Evolutionary conservation across 2,113 vertebrate species (phyloP).

Genomic region (Bubo blakistoni): DNA sequence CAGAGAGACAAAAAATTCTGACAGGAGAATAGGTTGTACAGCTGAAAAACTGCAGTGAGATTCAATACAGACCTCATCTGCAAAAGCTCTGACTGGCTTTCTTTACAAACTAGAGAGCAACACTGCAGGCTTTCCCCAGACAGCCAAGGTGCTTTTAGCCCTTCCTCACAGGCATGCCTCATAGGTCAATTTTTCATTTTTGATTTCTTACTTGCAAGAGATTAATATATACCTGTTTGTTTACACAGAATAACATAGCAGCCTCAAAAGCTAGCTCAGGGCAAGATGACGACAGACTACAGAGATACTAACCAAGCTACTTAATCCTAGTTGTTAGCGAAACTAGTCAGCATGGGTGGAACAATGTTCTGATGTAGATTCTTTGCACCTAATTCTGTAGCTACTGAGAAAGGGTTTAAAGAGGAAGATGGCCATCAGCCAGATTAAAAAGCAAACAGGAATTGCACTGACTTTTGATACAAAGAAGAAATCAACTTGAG

Average conservation of each 20-base stretch:
- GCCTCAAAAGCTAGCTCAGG: neutral
- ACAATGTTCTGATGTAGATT: neutral
- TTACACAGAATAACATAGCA: neutral
- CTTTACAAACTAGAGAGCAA: neutral
- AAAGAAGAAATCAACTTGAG: neutral
- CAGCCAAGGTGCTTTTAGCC: neutral
- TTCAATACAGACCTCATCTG: neutral
- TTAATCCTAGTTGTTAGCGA: neutral
- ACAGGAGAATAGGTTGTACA: neutral
- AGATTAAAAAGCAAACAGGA: neutral
- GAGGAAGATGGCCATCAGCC: neutral
- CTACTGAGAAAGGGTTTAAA: neutral
- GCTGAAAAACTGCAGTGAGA: neutral
- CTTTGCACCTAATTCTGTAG: neutral
- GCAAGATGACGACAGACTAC: neutral
- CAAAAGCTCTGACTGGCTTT: neutral
- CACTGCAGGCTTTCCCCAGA: neutral
- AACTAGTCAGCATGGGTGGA: neutral
- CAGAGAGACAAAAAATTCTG: neutral
- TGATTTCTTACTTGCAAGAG: neutral
- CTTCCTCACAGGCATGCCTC: neutral
- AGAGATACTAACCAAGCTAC: neutral
- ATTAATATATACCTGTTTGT: neutral
- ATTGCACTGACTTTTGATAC: neutral
- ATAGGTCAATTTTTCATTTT: neutral